Evolutionary conservation across 2,113 vertebrate genomes (phyloP).

Genomic region (Mastomys natalensis): DNA sequence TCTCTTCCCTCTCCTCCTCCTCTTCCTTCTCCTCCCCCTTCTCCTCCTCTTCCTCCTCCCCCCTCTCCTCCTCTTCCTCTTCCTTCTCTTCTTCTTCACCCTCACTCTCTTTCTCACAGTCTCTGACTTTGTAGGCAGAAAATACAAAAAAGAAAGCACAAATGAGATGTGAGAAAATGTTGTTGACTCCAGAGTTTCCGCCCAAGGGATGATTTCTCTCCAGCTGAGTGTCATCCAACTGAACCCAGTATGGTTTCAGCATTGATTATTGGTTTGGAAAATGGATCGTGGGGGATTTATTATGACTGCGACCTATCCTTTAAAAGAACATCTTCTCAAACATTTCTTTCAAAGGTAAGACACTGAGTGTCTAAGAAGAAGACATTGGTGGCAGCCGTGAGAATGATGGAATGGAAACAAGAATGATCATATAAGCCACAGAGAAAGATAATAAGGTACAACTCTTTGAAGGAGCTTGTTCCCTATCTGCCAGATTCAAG

Average conservation of each 20-base stretch:
- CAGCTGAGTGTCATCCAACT: neutral
- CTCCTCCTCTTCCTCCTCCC: rapidly evolving
- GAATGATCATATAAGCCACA: neutral
- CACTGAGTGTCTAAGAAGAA: neutral
- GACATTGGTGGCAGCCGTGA: neutral
- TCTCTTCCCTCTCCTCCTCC: no score
- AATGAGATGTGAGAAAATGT: neutral
- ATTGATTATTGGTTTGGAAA: neutral
- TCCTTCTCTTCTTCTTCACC: no score
- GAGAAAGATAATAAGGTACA: neutral
- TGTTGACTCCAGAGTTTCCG: neutral
- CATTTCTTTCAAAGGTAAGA: conserved; percentile 16
- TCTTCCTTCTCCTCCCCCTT: no score
- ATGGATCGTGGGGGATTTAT: neutral
- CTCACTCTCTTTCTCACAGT: neutral
- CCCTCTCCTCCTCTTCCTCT: no score
- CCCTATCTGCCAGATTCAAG: neutral
- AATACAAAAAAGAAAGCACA: neutral
- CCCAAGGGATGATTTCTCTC: neutral
- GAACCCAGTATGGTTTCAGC: neutral
- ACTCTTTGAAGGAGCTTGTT: neutral
- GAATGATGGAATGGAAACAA: neutral
- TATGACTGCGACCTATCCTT: neutral
- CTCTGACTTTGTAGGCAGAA: neutral
- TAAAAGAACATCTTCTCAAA: neutral